Conservation (phyloP, 2,797 vertebrate species). For the Linurgus olivaceus region DNA sequence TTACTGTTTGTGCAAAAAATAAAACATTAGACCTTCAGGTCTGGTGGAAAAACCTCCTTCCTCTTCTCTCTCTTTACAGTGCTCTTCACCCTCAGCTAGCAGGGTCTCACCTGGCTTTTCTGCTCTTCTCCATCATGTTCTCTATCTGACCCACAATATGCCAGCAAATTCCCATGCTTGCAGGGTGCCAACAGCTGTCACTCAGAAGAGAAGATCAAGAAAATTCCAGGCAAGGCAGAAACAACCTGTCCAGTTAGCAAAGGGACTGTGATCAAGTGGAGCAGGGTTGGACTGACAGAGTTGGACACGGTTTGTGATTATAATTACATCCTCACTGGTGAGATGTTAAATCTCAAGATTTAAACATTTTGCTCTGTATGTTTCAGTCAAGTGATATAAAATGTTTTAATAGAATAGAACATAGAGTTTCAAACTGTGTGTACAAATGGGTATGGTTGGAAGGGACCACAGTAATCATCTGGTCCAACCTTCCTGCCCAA, state of each 20-base stretch:
- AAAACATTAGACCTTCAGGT: not conserved
- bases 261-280: not conserved
- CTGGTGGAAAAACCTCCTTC: not conserved
- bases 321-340: not conserved
- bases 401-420: not conserved
- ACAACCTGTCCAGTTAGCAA: not conserved
- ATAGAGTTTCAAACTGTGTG: not conserved
- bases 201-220: constrained; percentile 29
- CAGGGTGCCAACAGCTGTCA: constrained; percentile 13
- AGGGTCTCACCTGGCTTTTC: not conserved
- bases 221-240: constrained; percentile 43
- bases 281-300: not conserved
- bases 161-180: not conserved
- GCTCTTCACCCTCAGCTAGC: not conserved
- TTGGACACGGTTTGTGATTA: not conserved
- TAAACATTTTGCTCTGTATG: not conserved
- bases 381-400: not conserved
- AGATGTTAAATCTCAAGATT: not conserved
- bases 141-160: not conserved
- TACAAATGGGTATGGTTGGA: not conserved
- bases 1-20: not conserved
- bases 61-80: not conserved
- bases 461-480: not conserved
- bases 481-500: not conserved
- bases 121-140: not conserved